Evolutionary conservation across 1,140 invertebrate species (phyloP).

Genomic region (Drosophila kanapiae): DNA sequence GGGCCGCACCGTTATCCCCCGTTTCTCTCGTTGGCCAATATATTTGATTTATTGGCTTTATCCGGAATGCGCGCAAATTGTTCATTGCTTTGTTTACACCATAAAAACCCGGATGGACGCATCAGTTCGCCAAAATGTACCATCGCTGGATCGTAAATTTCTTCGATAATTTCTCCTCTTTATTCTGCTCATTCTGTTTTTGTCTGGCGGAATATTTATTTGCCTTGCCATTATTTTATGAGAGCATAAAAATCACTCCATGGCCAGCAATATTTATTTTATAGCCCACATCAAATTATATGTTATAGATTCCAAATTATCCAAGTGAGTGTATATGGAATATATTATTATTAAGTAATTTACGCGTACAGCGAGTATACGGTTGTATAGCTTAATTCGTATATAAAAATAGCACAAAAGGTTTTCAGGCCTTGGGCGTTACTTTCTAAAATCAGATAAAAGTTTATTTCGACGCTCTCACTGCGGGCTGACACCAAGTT

Average conservation of each 20-base stretch:
- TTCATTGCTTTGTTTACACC: conserved; percentile 68
- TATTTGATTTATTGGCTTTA: conserved; percentile 73
- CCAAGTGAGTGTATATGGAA: conserved; percentile 1
- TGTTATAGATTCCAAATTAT: conserved; percentile 24
- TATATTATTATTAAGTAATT: neutral
- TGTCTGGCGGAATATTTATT: conserved; percentile 40
- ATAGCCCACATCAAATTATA: conserved; percentile 18
- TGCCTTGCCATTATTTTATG: conserved; percentile 39
- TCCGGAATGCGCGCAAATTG: conserved; percentile 62
- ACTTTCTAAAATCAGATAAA: conserved; percentile 5
- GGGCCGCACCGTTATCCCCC: neutral
- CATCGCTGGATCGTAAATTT: conserved; percentile 44
- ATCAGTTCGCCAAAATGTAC: conserved; percentile 41
- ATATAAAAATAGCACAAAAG: neutral
- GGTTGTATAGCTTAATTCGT: neutral
- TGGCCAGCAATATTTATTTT: neutral
- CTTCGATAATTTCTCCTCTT: conserved; percentile 36
- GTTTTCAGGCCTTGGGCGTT: too few species aligned
- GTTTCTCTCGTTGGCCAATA: conserved; percentile 41
- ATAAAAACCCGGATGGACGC: conserved; percentile 52
- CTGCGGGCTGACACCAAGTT: conserved; percentile 1
- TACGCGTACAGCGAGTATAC: neutral
- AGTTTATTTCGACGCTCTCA: neutral
- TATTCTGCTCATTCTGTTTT: conserved; percentile 15
- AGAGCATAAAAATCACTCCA: conserved; percentile 15